Evolutionary conservation across 2,888 invertebrate species (phyloP).

Genomic region (Zelleria hepariella): DNA sequence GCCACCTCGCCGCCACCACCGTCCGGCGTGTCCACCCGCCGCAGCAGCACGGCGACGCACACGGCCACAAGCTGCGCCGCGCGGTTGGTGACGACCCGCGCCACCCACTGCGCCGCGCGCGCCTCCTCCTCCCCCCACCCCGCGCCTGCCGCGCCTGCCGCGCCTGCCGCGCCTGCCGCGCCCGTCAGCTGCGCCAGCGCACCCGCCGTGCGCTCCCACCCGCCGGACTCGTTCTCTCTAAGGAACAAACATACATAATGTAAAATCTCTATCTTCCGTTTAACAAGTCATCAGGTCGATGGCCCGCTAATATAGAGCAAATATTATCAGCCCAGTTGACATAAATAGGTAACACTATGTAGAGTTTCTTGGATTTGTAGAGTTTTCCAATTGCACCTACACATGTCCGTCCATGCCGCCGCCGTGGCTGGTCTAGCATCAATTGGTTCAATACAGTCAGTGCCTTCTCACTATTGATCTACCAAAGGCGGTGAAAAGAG

Average conservation of each 20-base stretch:
- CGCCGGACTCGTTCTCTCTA: constrained; percentile 45
- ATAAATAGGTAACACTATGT: too few species aligned
- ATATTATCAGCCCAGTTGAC: too few species aligned
- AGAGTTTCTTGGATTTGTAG: too few species aligned
- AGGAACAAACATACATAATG: neutral
- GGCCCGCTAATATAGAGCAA: too few species aligned
- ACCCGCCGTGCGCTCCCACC: constrained; percentile 32
- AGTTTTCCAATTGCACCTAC: too few species aligned
- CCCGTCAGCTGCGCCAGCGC: constrained; percentile 17
- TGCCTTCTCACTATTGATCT: too few species aligned
- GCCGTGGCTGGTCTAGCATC: too few species aligned
- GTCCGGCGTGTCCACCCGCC: constrained; percentile 72
- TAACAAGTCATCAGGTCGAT: neutral
- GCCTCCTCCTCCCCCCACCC: constrained; percentile 68
- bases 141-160: too few species aligned
- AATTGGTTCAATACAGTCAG: too few species aligned
- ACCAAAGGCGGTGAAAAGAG: too few species aligned
- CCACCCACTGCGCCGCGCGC: constrained; percentile 75
- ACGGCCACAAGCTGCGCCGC: constrained; percentile 81
- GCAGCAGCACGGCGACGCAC: constrained; percentile 73
- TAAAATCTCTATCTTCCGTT: neutral
- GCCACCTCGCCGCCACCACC: constrained; percentile 42
- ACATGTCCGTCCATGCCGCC: neutral
- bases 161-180: constrained; percentile 16
- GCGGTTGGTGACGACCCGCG: constrained; percentile 77